Percentiles rank a stretch among this genome's conserved stretches.
phyloP scores from a whole-genome alignment of 2,113 vertebrate genomes.

The pig (Sus scrofa) region DNA sequence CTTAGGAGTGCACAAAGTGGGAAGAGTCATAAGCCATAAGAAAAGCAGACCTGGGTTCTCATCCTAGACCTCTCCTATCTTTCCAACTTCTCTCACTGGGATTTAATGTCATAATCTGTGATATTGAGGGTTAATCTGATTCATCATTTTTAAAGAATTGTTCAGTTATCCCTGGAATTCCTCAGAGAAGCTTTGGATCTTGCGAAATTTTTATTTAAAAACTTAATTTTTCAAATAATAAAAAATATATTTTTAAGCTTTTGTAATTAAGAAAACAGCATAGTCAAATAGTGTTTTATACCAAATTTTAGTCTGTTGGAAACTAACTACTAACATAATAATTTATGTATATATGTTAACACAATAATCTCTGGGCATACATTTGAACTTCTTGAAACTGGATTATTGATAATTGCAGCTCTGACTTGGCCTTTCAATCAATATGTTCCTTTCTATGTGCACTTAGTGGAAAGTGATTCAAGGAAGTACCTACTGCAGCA shows the following conservation, averaged over 20 bases:
- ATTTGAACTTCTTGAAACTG: constrained; percentile 58
- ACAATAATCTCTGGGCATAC: constrained; percentile 37
- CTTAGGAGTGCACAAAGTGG: neutral
- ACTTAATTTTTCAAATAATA: neutral
- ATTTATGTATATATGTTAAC: neutral
- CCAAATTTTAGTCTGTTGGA: neutral
- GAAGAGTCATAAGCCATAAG: neutral
- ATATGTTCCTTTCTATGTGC: neutral
- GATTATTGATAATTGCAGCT: constrained; percentile 40
- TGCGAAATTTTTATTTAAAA: neutral
- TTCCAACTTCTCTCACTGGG: neutral
- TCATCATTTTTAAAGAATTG: neutral
- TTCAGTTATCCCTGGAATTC: neutral
- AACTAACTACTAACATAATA: neutral
- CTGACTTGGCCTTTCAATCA: constrained; percentile 37
- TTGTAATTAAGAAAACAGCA: neutral
- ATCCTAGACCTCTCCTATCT: neutral
- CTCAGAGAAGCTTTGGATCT: constrained; percentile 23
- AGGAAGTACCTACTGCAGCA: neutral
- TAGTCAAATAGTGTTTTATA: neutral
- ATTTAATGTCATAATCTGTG: neutral
- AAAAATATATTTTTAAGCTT: neutral
- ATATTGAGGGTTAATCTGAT: neutral
- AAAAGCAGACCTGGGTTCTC: neutral
- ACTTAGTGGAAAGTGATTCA: neutral